Base-by-base conservation (phyloP, 2,888 invertebrate genomes). In the Barypeithes pellucidus region DNA sequence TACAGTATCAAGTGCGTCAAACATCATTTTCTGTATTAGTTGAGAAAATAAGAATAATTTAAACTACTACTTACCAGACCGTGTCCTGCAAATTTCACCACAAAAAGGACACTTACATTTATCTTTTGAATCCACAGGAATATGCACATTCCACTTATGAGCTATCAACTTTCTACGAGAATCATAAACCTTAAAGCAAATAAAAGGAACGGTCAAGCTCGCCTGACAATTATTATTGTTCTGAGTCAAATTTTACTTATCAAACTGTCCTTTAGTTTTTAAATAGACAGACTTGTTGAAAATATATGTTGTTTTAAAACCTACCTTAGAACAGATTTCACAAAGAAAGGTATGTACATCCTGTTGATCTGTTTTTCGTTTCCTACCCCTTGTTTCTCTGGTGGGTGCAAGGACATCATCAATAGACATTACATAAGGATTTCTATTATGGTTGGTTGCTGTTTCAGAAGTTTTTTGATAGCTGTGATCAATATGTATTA, bases 91-190 rank as follows among this genome's bases (percentile, higher is more conserved):
- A 8, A 16, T 16, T 22, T 18, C 8, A 3, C 11, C 45, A 61
- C 61, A 61, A 41, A 24, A n/a, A 16, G 33, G 16, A 24, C 61
- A 61, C 61, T 61, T 61, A 3, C 24, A 61, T 45, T 61, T 43
- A 14, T 61, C 43, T 3, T 43, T 11, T n/a, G 7, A 18, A 41
- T 20, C 22, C 11, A n/a, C 12, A 11, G 18, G 16, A 12, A 39
- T 16, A 36, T 60, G 41, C 11, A 60, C 7, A 12, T 3, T 41
- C 16, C 9, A 41, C 29, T 60, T 39, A 41, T 60, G 60, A 5
- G 5, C 1, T 12, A 41, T 22, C n/a, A 60, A n/a, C 3, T 14
- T 52, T 24, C 7, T 52, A 8, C 12, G n/a, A 41, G 36, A 18
- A 11, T 18, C 36, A 59, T 16, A 59, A 33, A 39, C 18, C 14